Evolutionary conservation across 1,140 invertebrate genomes (phyloP), one percentile per base, ranked within the genome.

Genomic region (Xylocopa sonorina): DNA sequence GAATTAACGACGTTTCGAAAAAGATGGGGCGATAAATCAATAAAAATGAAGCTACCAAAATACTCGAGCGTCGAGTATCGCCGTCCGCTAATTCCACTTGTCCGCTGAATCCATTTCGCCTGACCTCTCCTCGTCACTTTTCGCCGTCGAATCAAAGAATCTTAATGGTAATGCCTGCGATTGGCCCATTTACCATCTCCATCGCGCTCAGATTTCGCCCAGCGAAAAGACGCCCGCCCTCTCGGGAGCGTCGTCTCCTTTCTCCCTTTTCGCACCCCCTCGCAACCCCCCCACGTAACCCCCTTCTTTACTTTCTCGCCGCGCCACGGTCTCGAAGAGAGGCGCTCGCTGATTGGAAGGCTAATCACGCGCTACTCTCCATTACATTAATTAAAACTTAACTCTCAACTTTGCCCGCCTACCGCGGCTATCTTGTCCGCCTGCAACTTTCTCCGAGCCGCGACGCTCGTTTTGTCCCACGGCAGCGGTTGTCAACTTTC

Each of bases 301-400:
- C 3, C 5, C 4, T 24, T 2, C 32, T 41, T 62, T 46, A 24
- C 63, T 32, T 46, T 69, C 38, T 29, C 38, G 2, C 41, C 74
- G 14, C 16, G 50, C 68, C 74, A 41, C 81, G 34, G 38, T 66
- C 60, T 27, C 48, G 63, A 62, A 81, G 77, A 66, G 73, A 80
- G 80, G 63, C 81, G 66, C 74, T 75, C 80, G 46, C 85, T 86
- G 87, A 90, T 90, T 88, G 88, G 86, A 81, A 89, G 81, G 89
- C 89, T 90, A 92, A 91, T 92, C 90, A 92, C 88, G 89, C 85
- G 85, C 88, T 87, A 89, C 88, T 91, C 88, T 90, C 89, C 89
- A 91, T 92, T 91, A 91, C 89, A 91, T 90, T 92, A 91, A 92
- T 91, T 92, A 92, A 92, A 92, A 91, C 87, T 90, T 90, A 85